Evolutionary conservation across 1,140 invertebrate genomes (phyloP).

Genomic region (Drosophila dunni): DNA sequence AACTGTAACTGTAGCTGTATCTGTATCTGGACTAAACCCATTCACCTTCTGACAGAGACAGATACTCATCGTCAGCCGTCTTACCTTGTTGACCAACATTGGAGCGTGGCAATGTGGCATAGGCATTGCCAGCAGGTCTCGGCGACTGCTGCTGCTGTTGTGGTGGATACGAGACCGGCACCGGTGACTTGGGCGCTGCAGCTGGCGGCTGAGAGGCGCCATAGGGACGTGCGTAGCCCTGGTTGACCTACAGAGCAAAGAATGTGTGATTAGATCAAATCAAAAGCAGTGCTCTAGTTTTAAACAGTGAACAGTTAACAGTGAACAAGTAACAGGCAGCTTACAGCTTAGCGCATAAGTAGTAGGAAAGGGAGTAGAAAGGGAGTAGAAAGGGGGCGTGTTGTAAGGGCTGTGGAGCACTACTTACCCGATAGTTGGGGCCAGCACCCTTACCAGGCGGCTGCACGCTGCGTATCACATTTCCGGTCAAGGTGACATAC

Average conservation of each 20-base stretch:
- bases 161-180: conserved; percentile 72
- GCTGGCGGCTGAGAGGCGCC: conserved; percentile 66
- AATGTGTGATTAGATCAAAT: not conserved
- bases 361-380: too few relatives aligned
- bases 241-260: conserved; percentile 66
- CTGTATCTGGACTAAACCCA: conserved; percentile 63
- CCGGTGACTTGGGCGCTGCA: conserved; percentile 79
- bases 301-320: conserved; percentile 8
- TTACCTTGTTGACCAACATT: conserved; percentile 84
- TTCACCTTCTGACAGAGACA: conserved; percentile 72
- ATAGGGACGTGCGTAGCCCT: conserved; percentile 79
- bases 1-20: conserved; percentile 1
- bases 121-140: conserved; percentile 66
- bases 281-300: not conserved
- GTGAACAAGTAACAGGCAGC: conserved; percentile 19
- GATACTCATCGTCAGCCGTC: conserved; percentile 68
- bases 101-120: conserved; percentile 79
- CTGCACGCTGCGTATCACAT: conserved; percentile 83
- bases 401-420: too few relatives aligned
- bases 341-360: not conserved
- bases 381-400: not conserved
- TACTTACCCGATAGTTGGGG: conserved; percentile 78
- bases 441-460: conserved; percentile 79
- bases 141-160: conserved; percentile 71
- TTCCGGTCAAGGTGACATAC: conserved; percentile 82